Evolutionary conservation across 2,888 invertebrate genomes (phyloP), one percentile per base, ranked within the genome.

Genomic region (Ommatoiulus sabulosus): DNA sequence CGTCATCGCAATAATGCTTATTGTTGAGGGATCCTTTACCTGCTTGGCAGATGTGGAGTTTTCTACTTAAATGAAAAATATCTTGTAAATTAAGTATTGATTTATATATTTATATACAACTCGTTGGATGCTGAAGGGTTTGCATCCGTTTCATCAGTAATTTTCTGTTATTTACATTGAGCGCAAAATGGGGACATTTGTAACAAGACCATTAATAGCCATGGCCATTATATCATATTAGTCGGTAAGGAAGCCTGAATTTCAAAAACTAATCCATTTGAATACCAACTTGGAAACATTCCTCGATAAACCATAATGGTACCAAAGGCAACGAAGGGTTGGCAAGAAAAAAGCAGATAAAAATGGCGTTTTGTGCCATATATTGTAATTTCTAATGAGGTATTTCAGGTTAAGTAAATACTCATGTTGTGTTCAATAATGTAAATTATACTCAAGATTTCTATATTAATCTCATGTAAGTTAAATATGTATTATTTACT

Each of bases 101-200:
- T 80, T 80, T 12, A 43, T 80, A 80, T 80, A 35, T 80, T 15
- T 80, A 80, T 35, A 80, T 80, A 12, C 24, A 80, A 80, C 12
- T 80, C 24, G 24, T 80, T 80, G 35, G 35, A 35, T 15, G 35
- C 63, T 80, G 35, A 43, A 80, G 35, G 80, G 35, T 12, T 80
- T 80, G 24, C 80, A 80, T 12, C 12, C 80, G 24, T 80, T 80
- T 35, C 10, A 2, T 7, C 24, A 80, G 5, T 80, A 35, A 43
- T 80, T 80, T 80, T 24, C 35, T 80, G 24, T 80, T 72, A 35
- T 35, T 80, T 80, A 24, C 35, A 35, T 43, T 80, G 15, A 80
- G 80, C 80, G 80, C 80, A 80, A 80, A 80, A 80, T 80, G 80
- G 80, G 80, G 80, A 72, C 35, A 80, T 43, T 80, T 80, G 80